Percentiles rank a stretch among this genome's conserved stretches.
Conservation (phyloP, 2,113 vertebrate species). For the Otocyon megalotis region DNA sequence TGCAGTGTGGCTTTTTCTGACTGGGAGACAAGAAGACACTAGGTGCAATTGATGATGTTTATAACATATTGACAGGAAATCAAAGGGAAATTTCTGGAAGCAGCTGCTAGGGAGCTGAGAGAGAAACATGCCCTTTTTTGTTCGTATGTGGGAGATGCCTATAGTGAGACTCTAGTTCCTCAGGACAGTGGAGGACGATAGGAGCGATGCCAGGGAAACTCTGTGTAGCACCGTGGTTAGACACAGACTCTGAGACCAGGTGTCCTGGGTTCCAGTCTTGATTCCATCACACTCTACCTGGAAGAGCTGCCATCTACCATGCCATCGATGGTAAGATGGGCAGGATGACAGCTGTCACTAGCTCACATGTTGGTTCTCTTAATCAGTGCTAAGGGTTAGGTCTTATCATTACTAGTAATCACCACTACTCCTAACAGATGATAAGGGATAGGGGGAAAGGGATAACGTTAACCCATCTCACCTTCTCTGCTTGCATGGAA, state of each 20-base stretch:
- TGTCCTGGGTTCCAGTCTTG: background rate
- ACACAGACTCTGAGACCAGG: background rate
- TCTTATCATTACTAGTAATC: background rate
- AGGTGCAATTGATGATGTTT: constrained; percentile 80
- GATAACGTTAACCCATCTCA: too few species aligned
- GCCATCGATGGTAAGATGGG: background rate
- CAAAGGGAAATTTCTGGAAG: constrained; percentile 75
- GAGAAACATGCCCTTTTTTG: background rate
- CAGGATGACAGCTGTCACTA: fast-evolving
- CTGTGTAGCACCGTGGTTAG: fast-evolving
- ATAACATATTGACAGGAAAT: constrained; percentile 79
- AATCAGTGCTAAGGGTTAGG: too few species aligned
- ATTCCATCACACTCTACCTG: background rate
- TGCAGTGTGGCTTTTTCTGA: constrained; percentile 72
- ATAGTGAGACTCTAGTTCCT: fast-evolving
- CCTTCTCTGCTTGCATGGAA: background rate
- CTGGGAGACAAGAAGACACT: constrained; percentile 71
- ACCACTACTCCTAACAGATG: background rate
- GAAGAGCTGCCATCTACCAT: too few species aligned
- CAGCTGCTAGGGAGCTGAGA: background rate
- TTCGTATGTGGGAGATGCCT: background rate
- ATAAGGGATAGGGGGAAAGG: fast-evolving
- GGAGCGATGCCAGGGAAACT: fast-evolving
- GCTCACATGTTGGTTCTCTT: background rate
- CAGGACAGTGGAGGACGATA: fast-evolving